Conservation (phyloP, 2,113 vertebrate genomes). For the Gobius niger region DNA sequence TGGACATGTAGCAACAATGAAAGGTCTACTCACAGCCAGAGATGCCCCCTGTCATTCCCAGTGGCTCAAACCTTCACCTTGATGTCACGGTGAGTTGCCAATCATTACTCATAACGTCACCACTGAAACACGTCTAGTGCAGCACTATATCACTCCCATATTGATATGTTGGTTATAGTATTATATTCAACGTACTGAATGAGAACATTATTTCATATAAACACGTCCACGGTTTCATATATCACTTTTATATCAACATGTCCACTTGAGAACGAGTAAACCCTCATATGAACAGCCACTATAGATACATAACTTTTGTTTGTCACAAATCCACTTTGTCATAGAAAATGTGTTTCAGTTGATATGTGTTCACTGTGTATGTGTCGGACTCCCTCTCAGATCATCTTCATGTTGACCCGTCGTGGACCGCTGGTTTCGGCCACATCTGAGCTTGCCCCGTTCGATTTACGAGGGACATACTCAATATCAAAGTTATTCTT, state of each 20-base stretch:
- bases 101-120: slow-evolving; percentile 68
- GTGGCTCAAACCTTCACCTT: slow-evolving; percentile 52
- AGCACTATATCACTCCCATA: slow-evolving; percentile 68
- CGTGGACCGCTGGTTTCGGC: slow-evolving; percentile 87
- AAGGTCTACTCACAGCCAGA: slow-evolving; percentile 34
- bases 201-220: slow-evolving; percentile 74
- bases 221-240: slow-evolving; percentile 72
- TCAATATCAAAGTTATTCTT: slow-evolving; percentile 97
- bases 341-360: slow-evolving; percentile 50
- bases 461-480: slow-evolving; percentile 93
- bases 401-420: slow-evolving; percentile 99
- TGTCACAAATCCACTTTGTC: slow-evolving; percentile 71
- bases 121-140: slow-evolving; percentile 68
- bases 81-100: slow-evolving; percentile 62
- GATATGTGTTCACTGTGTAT: slow-evolving; percentile 58
- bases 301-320: slow-evolving; percentile 67
- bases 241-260: slow-evolving; percentile 74
- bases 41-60: slow-evolving; percentile 50
- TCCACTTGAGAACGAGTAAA: slow-evolving; percentile 71
- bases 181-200: slow-evolving; percentile 70
- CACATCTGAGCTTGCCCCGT: slow-evolving; percentile 81
- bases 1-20: slow-evolving; percentile 57
- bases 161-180: slow-evolving; percentile 76
- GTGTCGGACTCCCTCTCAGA: slow-evolving; percentile 69
- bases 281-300: slow-evolving; percentile 70